A percentile compares a stretch with the other conserved stretches of the same genome.
Evolutionary conservation across 2,888 invertebrate genomes (phyloP).

Genomic region (Terebella lapidaria): DNA sequence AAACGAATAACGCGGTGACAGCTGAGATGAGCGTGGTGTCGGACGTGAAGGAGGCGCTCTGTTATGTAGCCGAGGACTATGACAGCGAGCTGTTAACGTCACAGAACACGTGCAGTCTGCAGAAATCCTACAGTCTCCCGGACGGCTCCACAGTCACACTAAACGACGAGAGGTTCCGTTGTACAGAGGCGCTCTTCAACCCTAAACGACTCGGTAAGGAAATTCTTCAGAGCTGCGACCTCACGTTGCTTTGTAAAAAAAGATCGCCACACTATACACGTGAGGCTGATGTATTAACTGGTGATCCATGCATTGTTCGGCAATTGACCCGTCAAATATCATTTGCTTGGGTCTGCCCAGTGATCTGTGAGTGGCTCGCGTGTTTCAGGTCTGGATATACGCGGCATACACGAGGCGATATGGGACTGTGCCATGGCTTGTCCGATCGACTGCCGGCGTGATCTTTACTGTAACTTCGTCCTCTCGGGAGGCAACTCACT

Average conservation of each 20-base stretch:
- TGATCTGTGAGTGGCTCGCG: not conserved
- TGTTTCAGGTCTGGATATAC: conserved; percentile 30
- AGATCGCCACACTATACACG: too few relatives aligned
- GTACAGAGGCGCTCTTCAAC: conserved; percentile 27
- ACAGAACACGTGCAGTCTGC: conserved; percentile 26
- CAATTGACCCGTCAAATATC: too few relatives aligned
- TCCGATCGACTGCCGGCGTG: conserved; percentile 37
- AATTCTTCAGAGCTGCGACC: too few relatives aligned
- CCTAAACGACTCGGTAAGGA: conserved; percentile 17
- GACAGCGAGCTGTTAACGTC: conserved; percentile 80
- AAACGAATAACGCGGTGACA: too few relatives aligned
- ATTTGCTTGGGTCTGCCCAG: not conserved
- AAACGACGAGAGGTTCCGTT: conserved; percentile 35
- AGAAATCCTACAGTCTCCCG: conserved; percentile 33
- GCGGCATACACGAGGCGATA: conserved; percentile 32
- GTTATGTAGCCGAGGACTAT: conserved; percentile 87
- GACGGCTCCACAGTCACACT: conserved; percentile 38
- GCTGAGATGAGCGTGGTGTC: conserved; percentile 80
- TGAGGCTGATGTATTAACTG: too few relatives aligned
- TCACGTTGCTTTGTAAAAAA: too few relatives aligned
- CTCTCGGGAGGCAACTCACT: conserved; percentile 77
- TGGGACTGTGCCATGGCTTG: conserved; percentile 45
- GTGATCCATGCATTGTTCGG: too few relatives aligned
- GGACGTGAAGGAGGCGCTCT: conserved; percentile 89
- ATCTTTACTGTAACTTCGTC: conserved; percentile 40